These are phyloP conservation scores for Glossophaga mutica DNA, from an alignment of 2,797 vertebrate species.

Conservation along the genomic window DNA sequence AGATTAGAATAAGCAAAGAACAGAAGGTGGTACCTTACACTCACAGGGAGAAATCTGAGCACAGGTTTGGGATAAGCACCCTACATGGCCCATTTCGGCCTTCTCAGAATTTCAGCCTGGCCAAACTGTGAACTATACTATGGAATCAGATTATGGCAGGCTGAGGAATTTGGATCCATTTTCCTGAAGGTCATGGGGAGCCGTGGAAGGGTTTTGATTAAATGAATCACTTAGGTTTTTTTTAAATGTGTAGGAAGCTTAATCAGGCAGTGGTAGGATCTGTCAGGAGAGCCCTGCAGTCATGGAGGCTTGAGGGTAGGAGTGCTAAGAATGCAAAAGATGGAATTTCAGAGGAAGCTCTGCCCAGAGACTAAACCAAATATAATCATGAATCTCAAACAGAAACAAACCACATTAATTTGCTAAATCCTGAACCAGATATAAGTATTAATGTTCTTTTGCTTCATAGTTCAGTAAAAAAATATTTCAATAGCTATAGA, in stretches of 20 bases:
- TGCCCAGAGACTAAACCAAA: background rate
- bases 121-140: background rate
- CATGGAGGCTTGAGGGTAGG: background rate
- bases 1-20: background rate
- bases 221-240: background rate
- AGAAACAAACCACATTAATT: constrained; percentile 34
- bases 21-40: background rate
- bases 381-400: constrained; percentile 35
- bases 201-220: constrained; percentile 4
- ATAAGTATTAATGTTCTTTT: constrained; percentile 35
- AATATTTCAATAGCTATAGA: background rate
- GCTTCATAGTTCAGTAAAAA: background rate
- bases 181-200: background rate
- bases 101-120: background rate
- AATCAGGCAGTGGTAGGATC: background rate
- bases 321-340: background rate
- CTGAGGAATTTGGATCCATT: background rate
- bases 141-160: background rate
- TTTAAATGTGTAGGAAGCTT: background rate
- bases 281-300: background rate
- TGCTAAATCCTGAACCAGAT: constrained; percentile 21
- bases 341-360: background rate
- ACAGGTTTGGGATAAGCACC: background rate
- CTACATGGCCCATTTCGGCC: background rate
- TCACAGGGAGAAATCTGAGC: background rate